Conservation (phyloP, 2,888 invertebrate species). For the Ectobius pallidus region DNA sequence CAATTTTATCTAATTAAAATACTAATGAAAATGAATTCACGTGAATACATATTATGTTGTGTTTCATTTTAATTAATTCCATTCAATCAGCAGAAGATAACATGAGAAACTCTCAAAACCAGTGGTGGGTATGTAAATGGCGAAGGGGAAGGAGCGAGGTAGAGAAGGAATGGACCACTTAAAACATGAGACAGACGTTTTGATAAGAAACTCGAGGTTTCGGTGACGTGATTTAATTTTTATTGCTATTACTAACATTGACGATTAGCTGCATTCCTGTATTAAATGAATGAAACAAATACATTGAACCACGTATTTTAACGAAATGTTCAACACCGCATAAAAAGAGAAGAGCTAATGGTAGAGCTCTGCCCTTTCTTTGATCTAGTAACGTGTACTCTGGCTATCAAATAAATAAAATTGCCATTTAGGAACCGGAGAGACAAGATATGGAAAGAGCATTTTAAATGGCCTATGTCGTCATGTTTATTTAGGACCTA, state of each 20-base stretch:
- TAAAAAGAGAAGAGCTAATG: background rate
- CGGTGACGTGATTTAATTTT: background rate
- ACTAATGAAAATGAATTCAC: too few species aligned
- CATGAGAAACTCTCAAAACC: too few species aligned
- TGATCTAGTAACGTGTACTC: background rate
- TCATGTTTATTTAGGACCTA: constrained; percentile 28
- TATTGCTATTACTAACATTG: background rate
- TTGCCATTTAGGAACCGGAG: constrained; percentile 1
- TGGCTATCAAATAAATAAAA: constrained; percentile 18
- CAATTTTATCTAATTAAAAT: too few species aligned
- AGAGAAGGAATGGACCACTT: background rate
- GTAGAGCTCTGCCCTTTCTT: background rate
- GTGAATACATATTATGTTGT: too few species aligned
- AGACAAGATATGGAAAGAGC: background rate
- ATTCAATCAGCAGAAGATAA: too few species aligned
- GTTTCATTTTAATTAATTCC: too few species aligned
- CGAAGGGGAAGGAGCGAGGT: too few species aligned
- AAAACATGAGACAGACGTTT: background rate
- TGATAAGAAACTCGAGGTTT: background rate
- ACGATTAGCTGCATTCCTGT: background rate
- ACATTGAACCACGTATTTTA: background rate
- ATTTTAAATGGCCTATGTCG: constrained; percentile 8
- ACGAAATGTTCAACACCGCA: background rate
- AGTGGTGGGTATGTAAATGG: too few species aligned
- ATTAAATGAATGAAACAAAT: background rate